Evolutionary conservation across 2,888 invertebrate genomes (phyloP), one percentile per base, ranked within the genome.

Genomic region (Fragum sueziense): DNA sequence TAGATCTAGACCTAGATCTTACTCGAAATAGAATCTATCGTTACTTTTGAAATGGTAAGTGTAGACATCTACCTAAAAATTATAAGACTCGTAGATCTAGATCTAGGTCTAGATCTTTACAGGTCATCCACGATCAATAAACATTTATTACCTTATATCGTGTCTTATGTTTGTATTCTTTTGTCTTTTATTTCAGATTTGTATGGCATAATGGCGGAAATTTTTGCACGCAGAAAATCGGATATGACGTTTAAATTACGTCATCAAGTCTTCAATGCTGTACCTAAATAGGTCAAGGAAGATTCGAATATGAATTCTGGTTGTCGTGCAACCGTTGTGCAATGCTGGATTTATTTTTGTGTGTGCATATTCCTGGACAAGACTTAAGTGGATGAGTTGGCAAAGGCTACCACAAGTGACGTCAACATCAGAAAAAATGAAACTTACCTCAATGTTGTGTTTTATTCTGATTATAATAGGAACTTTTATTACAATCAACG

Each of bases 401-500:
- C n/a, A 9, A 34, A 65, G 25, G 25, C 41, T 33, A 27, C 70
- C 22, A n/a, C n/a, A 34, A 31, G n/a, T 70, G 54, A 34, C 37
- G 57, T 25, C 37, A 51, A 61, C 68, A 72, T 52, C 68, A 27
- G 75, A 54, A 68, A 79, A 68, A 59, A 79, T 79, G 79, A 61
- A 59, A 67, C 62, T 71, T 29, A 27, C 54, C 29, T 75, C 71
- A 47, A 57, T 72, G 34, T 61, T 67, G 68, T 75, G 71, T 67
- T 79, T 65, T 70, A 69, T 74, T 59, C 65, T 83, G 47, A 65
- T 83, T n/a, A 59, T 80, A 3, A 65, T 79, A 47, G 69, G 80
- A 31, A 70, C 73, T 37, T 70, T 76, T 70, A 71, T 80, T 74
- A 79, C 80, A 27, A 76, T 76, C 37, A 76, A 62, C 25, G 80